Evolutionary conservation across 2,113 vertebrate species (phyloP).

Genomic region (Pseudorasbora parva): DNA sequence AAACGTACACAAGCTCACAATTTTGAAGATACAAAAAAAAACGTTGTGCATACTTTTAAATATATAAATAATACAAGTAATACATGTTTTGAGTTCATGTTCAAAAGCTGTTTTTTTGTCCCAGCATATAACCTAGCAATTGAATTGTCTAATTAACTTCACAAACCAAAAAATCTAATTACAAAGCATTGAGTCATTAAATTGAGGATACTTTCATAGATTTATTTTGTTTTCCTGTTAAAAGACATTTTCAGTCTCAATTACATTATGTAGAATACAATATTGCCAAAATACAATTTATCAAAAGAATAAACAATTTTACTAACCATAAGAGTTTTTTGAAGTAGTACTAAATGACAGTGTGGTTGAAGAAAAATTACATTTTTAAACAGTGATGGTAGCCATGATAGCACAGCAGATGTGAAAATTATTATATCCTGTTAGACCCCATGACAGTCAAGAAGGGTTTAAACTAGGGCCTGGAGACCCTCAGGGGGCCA

Average conservation of each 20-base stretch:
- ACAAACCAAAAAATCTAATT: background rate
- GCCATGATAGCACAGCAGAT: background rate
- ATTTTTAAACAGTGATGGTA: background rate
- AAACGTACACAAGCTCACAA: background rate
- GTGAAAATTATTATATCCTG: background rate
- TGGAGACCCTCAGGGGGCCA: background rate
- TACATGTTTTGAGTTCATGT: background rate
- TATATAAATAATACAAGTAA: background rate
- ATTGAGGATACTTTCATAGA: background rate
- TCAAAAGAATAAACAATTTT: background rate
- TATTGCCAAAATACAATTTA: background rate
- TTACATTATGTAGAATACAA: background rate
- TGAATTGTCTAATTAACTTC: background rate
- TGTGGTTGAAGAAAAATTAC: background rate
- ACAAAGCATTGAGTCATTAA: background rate
- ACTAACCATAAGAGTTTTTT: background rate
- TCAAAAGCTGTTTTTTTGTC: background rate
- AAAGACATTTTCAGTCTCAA: background rate
- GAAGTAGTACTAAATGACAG: background rate
- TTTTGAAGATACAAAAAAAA: background rate
- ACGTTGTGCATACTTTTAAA: background rate
- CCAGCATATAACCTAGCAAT: background rate
- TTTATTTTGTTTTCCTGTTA: slow-evolving; percentile 1
- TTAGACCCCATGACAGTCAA: background rate
- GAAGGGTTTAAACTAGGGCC: background rate